Base-by-base conservation (phyloP, 2,113 vertebrate species). In the Pontoporia blainvillei region DNA sequence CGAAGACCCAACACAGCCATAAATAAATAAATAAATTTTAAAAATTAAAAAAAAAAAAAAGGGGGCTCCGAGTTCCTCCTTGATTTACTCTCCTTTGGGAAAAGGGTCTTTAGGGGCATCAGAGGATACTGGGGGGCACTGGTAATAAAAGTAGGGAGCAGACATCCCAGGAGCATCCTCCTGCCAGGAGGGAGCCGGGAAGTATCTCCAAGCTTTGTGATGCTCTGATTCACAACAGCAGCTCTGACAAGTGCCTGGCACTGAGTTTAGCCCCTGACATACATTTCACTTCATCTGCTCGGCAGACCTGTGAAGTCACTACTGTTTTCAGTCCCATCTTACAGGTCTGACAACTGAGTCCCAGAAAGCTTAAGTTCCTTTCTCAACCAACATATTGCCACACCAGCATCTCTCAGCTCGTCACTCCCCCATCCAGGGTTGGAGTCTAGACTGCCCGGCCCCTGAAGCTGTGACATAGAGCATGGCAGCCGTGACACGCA, bases 401-500 rank as follows among this genome's bases (percentile, higher is more conserved):
- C 49, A 34, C 10, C 46, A 2, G 2, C 21, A 7, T 4, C 6
- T 44, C 71, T n/a, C 61, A 4, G 0, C 11, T 21, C 3, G 1
- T n/a, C 2, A 6, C 49, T 31, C 12, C 64, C 20, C 34, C 54
- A n/a, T 6, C 41, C 13, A 25, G 36, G 75, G 1, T 2, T 34
- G 0, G 71, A 14, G 31, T 54, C 54, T 25, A 31, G 12, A 3
- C 52, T 44, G 25, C 11, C 39, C 25, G 39, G 6, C 14, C 39
- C 59, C 36, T 21, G 29, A 85, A 44, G 88, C 15, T 57, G n/a
- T 36, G 36, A 46, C 31, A 11, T 0, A 44, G 57, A 36, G 23
- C 2, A 0, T 1, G 18, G 29, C 4, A 0, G 59, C 6, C 27
- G 39, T 7, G 13, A 44, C 0, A 8, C 44, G 14, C 27, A 2